A percentile compares a stretch with the other conserved stretches of the same genome.
Conservation (phyloP, 1,140 invertebrate genomes). For the Drosophila baimaii region DNA sequence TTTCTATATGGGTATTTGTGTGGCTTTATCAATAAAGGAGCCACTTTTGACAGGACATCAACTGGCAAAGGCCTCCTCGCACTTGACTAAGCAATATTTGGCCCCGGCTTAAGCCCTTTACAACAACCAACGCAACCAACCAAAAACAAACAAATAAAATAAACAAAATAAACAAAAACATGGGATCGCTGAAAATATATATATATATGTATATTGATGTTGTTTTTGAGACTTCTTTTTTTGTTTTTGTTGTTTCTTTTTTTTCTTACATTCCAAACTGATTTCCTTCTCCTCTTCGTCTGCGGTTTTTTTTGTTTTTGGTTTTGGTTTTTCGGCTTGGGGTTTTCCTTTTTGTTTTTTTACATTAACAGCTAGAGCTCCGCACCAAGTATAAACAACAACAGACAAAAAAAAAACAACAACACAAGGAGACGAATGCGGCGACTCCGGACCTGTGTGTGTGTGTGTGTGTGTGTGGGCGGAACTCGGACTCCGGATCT, state of each 20-base stretch:
- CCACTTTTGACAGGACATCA: constrained; percentile 44
- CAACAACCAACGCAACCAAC: not conserved
- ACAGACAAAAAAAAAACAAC: constrained; percentile 18
- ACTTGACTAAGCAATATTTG: constrained; percentile 43
- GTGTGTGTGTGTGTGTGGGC: constrained; percentile 8
- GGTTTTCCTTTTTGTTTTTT: constrained; percentile 1
- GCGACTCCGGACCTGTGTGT: constrained; percentile 10
- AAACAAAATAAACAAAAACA: constrained; percentile 4
- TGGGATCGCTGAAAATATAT: constrained; percentile 12
- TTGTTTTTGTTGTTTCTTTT: not conserved
- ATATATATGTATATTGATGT: no score
- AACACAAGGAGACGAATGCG: not conserved
- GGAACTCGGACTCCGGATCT: constrained; percentile 16
- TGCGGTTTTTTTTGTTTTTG: constrained; percentile 7
- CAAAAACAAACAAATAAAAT: not conserved
- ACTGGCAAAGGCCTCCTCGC: constrained; percentile 31
- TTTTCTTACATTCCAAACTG: constrained; percentile 35
- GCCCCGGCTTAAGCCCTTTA: constrained; percentile 12
- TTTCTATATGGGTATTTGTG: constrained; percentile 20
- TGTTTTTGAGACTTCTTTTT: not conserved
- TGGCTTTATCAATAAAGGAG: constrained; percentile 76
- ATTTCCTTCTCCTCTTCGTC: constrained; percentile 1
- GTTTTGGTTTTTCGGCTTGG: not conserved
- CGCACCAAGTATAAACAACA: constrained; percentile 39
- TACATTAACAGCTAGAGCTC: constrained; percentile 8